Percentiles rank a stretch among this genome's conserved stretches.
Evolutionary conservation across 2,888 invertebrate species (phyloP).

Genomic region (Dione vanillae): DNA sequence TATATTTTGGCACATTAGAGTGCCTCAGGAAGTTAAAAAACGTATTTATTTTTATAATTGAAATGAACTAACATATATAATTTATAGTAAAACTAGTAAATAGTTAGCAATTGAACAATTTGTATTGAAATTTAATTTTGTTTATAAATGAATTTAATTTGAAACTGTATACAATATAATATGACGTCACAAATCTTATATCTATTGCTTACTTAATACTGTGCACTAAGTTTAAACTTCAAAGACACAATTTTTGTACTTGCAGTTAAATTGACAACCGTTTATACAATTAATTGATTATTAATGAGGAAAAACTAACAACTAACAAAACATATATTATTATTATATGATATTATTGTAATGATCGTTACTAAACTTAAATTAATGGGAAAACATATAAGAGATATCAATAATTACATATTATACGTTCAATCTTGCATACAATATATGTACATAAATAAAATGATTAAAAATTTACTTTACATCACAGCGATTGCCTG

Average conservation of each 20-base stretch:
- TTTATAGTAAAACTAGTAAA: background rate
- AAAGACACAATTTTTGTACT: slow-evolving; percentile 72
- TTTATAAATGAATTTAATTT: background rate
- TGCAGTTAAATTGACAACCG: slow-evolving; percentile 44
- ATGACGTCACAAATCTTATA: slow-evolving; percentile 5
- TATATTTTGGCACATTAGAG: background rate
- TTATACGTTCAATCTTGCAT: slow-evolving; percentile 37
- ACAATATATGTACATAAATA: slow-evolving; percentile 57
- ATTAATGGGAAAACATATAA: slow-evolving; percentile 1
- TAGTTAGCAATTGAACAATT: background rate
- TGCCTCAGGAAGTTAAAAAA: too few relatives aligned
- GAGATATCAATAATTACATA: slow-evolving; percentile 25
- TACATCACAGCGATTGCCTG: slow-evolving; percentile 83
- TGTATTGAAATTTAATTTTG: background rate
- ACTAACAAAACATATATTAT: background rate
- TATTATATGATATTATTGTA: slow-evolving; percentile 6
- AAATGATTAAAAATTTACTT: slow-evolving; percentile 59
- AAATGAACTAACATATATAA: too few relatives aligned
- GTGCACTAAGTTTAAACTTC: slow-evolving; percentile 30
- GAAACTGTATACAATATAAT: background rate
- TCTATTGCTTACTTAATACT: slow-evolving; percentile 40
- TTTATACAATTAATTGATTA: slow-evolving; percentile 9
- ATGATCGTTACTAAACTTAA: slow-evolving; percentile 12
- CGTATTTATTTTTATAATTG: too few relatives aligned
- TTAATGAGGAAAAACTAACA: background rate